Conservation (phyloP, 2,888 invertebrate genomes). For the Ametastegia equiseti region DNA sequence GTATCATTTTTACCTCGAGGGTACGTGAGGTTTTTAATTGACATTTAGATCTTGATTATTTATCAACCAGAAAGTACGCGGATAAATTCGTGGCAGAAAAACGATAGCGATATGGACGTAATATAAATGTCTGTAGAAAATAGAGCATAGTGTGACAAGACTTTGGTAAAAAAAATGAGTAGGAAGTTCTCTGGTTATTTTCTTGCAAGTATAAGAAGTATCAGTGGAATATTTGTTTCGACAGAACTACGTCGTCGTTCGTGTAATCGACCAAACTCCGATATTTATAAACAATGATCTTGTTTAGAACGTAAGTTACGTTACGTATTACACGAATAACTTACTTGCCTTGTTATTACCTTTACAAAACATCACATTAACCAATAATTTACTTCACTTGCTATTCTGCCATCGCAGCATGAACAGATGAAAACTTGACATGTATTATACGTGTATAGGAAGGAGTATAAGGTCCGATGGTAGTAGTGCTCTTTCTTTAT, state of each 20-base stretch:
- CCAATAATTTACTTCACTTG: constrained; percentile 69
- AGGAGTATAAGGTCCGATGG: too few species aligned
- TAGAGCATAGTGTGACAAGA: background rate
- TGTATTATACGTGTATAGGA: too few species aligned
- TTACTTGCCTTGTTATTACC: constrained; percentile 72
- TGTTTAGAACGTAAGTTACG: background rate
- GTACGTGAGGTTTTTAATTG: background rate
- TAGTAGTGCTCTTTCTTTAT: constrained; percentile 12
- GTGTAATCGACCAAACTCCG: constrained; percentile 2
- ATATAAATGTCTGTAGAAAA: background rate
- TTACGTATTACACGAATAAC: constrained; percentile 17
- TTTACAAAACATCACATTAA: constrained; percentile 74
- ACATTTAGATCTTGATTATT: constrained; percentile 34
- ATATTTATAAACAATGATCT: background rate
- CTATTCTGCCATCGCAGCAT: constrained; percentile 66
- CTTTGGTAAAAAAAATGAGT: too few species aligned
- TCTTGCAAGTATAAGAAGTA: background rate
- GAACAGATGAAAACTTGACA: constrained; percentile 51
- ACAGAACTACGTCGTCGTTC: constrained; percentile 6
- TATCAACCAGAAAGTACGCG: too few species aligned
- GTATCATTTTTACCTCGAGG: constrained; percentile 14
- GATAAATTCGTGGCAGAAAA: too few species aligned
- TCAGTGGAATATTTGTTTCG: constrained; percentile 24
- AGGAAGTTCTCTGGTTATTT: too few species aligned
- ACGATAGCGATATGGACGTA: too few species aligned